These are phyloP conservation scores for Percina caprodes DNA, from an alignment of 2,113 vertebrate genomes.

Conservation along the genomic window DNA sequence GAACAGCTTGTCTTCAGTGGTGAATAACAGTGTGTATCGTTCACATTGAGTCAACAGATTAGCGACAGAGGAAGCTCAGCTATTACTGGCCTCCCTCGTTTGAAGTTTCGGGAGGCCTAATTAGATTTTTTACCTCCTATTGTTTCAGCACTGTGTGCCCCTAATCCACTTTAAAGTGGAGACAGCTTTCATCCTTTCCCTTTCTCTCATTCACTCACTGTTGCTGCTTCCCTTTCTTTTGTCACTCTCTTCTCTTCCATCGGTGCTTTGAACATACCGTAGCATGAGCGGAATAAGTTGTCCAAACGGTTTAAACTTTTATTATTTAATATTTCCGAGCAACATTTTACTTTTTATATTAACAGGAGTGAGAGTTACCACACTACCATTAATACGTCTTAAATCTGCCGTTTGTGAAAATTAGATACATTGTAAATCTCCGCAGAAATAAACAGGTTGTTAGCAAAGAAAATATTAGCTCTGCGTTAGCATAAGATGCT, in stretches of 20 bases:
- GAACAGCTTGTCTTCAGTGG: constrained; percentile 69
- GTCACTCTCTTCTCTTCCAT: constrained; percentile 6
- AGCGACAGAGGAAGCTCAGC: constrained; percentile 83
- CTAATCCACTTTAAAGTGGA: constrained; percentile 89
- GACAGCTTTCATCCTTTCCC: constrained; percentile 81
- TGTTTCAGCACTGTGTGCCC: constrained; percentile 86
- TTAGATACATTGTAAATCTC: neutral
- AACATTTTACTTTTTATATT: neutral
- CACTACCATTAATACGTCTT: neutral
- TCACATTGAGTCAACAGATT: constrained; percentile 86
- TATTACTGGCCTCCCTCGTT: constrained; percentile 79
- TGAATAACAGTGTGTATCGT: constrained; percentile 77
- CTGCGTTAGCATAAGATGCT: neutral
- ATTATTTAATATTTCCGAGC: neutral
- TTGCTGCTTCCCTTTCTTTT: constrained; percentile 50
- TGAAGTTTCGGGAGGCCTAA: constrained; percentile 86
- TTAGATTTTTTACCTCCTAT: constrained; percentile 90
- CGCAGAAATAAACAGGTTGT: neutral
- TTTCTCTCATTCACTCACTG: constrained; percentile 24
- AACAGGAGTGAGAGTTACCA: neutral
- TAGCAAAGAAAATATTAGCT: neutral
- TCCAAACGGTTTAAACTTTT: neutral
- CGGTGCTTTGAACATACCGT: neutral
- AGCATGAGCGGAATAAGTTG: neutral
- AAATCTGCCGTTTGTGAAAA: neutral